phyloP scores from a whole-genome alignment of 2,113 vertebrate species.

The Regulus satrapa region DNA sequence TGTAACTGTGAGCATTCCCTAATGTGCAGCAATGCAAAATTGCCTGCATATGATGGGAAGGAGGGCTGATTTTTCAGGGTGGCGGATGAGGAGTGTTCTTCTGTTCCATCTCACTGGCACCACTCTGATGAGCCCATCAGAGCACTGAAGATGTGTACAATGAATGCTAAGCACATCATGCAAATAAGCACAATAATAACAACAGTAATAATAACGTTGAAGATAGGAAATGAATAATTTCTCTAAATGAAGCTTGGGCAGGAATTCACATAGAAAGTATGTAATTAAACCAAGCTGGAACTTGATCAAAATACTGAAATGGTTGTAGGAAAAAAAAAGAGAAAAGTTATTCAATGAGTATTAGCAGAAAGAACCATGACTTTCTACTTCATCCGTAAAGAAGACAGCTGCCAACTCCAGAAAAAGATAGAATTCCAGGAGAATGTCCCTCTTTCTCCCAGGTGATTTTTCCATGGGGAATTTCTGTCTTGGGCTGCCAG shows the following conservation, averaged over 20 bases:
- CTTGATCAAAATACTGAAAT: constrained; percentile 52
- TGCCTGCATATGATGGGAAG: background rate
- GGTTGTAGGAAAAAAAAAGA: background rate
- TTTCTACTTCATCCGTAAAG: background rate
- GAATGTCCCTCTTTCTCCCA: background rate
- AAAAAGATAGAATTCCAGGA: background rate
- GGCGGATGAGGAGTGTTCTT: background rate
- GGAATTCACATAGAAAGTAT: constrained; percentile 55
- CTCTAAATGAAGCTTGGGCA: constrained; percentile 58
- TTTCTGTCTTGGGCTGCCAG: background rate
- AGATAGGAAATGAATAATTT: constrained; percentile 62
- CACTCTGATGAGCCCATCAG: constrained; percentile 18
- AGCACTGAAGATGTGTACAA: background rate
- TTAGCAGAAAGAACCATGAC: constrained; percentile 6
- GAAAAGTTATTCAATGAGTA: background rate
- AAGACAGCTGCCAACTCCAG: background rate
- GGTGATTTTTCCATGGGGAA: background rate
- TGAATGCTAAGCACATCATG: constrained; percentile 35
- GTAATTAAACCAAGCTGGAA: constrained; percentile 58
- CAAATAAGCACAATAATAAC: constrained; percentile 58
- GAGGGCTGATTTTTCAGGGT: background rate
- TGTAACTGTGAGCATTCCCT: background rate
- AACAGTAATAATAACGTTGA: constrained; percentile 36
- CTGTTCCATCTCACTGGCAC: background rate
- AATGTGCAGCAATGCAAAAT: background rate